Percentiles rank a stretch among this genome's conserved stretches.
phyloP scores from a whole-genome alignment of 2,888 invertebrate genomes.

The Agrotis segetum region DNA sequence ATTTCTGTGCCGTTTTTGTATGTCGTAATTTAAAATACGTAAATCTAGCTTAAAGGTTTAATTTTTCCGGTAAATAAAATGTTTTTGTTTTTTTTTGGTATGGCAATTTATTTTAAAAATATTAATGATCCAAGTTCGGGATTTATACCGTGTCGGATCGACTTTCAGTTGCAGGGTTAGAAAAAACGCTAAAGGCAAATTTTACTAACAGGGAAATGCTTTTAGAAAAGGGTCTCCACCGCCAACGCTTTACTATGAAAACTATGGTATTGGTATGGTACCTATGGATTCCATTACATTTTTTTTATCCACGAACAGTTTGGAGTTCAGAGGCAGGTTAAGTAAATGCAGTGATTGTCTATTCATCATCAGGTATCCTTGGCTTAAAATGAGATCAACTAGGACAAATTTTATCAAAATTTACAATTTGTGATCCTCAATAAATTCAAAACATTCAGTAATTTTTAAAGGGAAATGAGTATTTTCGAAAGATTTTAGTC shows the following conservation, averaged over 20 bases:
- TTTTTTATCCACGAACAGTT: no score
- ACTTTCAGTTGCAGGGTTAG: not conserved
- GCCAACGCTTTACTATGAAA: not conserved
- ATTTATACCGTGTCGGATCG: no score
- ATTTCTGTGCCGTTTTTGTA: not conserved
- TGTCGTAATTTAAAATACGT: not conserved
- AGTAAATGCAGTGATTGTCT: no score
- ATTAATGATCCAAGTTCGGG: conserved; percentile 4
- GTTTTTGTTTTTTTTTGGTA: not conserved
- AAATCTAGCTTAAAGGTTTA: not conserved
- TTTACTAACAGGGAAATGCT: conserved; percentile 22
- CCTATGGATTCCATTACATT: no score
- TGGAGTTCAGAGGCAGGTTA: no score
- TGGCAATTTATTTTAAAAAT: conserved; percentile 8
- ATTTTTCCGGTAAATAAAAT: conserved; percentile 16
- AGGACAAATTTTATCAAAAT: no score
- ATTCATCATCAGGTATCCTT: no score
- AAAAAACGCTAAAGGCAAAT: not conserved
- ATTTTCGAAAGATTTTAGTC: no score
- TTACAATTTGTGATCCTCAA: no score
- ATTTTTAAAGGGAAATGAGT: no score
- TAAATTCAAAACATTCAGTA: no score
- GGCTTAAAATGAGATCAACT: no score
- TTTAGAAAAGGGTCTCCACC: conserved; percentile 13
- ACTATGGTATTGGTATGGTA: not conserved